Evolutionary conservation across 2,797 vertebrate genomes (phyloP), one percentile per base, ranked within the genome.

Genomic region (Selene dorsalis): DNA sequence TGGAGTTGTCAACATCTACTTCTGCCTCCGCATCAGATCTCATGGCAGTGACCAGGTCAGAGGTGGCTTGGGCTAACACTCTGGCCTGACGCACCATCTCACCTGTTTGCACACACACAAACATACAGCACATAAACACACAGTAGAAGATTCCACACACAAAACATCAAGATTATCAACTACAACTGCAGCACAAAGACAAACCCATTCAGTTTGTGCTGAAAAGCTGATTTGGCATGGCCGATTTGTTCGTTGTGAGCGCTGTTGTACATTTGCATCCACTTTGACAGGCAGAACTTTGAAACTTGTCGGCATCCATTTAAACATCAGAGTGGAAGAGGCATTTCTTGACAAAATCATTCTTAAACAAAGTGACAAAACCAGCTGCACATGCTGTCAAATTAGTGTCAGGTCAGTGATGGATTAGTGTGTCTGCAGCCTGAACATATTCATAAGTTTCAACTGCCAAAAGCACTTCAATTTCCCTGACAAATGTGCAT

Each of bases 41-140:
- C 97, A 99, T 99, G 72, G 98, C 98, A 2, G 98, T 99, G 84
- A 99, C 98, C 0, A 99, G 92, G 83, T 99, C 98, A 0, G 98
- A 99, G 1, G 98, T 99, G 18, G 98, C 98, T 84, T 99, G 97
- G 26, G 97, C 98, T 69, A 99, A 93, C 3, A 99, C 97, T 18
- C 98, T 89, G 14, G 98, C 98, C 93, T 99, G 98, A n/a, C 98
- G 96, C 4, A 99, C 98, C 98, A 99, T 99, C 82, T 99, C 98
- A 78, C 98, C 98, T 99, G 81, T 13, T 87, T 50, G 84, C 30
- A 80, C 35, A 86, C 6, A 35, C 32, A 68, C 28, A 74, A 3
- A 30, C 26, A 60, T 26, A 59, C 6, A 69, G 12, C 10, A 13
- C 0, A 5, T 73, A 10, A 72, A 32, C 4, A 28, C 12, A 73